Percentiles rank a stretch among this genome's conserved stretches.
Conservation (phyloP, 2,888 invertebrate species). For the Cheilosia soror region DNA sequence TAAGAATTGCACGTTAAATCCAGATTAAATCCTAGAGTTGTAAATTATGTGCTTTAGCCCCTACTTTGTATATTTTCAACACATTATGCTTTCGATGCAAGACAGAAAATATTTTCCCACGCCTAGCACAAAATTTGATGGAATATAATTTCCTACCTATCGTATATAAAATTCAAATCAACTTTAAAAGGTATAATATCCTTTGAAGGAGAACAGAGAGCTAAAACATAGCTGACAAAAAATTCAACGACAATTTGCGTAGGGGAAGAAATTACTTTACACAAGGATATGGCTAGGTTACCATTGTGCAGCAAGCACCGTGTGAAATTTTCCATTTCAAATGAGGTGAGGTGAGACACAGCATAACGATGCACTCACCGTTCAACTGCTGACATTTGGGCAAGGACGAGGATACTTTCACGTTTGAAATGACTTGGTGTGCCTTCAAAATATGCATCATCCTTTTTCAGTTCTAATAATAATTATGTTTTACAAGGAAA, state of each 20-base stretch:
- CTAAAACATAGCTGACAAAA: constrained; percentile 27
- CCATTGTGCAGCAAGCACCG: constrained; percentile 50
- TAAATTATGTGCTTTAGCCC: constrained; percentile 16
- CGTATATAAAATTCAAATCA: constrained; percentile 59
- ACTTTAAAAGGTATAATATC: constrained; percentile 58
- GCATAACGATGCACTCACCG: constrained; percentile 41
- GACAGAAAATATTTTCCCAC: constrained; percentile 69
- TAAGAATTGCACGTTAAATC: background rate
- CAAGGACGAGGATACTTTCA: constrained; percentile 37
- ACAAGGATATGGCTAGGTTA: constrained; percentile 58
- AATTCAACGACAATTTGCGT: constrained; percentile 61
- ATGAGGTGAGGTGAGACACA: constrained; percentile 31
- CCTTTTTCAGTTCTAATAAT: constrained; percentile 13
- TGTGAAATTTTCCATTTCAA: constrained; percentile 68
- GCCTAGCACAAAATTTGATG: constrained; percentile 44
- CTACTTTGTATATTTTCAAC: background rate
- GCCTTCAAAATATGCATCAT: constrained; percentile 28
- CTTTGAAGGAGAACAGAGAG: constrained; percentile 59
- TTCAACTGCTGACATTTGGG: constrained; percentile 16
- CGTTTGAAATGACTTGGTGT: constrained; percentile 35
- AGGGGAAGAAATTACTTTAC: constrained; percentile 73
- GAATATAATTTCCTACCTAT: constrained; percentile 46
- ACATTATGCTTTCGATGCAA: constrained; percentile 19
- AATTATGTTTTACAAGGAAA: constrained; percentile 37
- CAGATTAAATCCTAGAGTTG: constrained; percentile 19